phyloP scores from a whole-genome alignment of 2,113 vertebrate species.

The Myiopsitta monachus region DNA sequence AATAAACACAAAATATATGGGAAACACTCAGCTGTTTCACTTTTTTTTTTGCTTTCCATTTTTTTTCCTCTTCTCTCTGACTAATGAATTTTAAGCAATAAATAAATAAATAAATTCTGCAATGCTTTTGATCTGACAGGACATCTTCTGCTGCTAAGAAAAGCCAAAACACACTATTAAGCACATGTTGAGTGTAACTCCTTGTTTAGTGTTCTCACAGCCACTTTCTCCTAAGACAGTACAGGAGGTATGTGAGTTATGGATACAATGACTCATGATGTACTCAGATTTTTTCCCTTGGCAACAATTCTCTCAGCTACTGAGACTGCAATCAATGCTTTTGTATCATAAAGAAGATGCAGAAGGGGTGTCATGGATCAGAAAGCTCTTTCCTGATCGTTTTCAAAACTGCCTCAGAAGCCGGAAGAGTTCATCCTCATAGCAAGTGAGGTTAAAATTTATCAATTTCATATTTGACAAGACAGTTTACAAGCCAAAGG shows the following conservation, averaged over 20 bases:
- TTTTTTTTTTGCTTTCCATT: background rate
- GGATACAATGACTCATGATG: background rate
- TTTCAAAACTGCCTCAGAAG: background rate
- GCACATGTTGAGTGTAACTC: background rate
- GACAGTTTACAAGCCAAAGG: background rate
- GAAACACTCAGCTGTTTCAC: rapidly evolving
- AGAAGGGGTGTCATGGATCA: background rate
- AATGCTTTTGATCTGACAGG: background rate
- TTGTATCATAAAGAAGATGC: background rate
- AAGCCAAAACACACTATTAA: background rate
- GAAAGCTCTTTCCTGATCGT: background rate
- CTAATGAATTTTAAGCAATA: background rate
- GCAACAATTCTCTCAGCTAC: background rate
- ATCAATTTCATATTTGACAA: background rate
- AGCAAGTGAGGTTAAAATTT: background rate
- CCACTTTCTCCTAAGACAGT: background rate
- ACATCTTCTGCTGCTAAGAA: background rate
- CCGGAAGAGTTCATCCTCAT: background rate
- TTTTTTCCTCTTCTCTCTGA: background rate
- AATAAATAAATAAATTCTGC: background rate
- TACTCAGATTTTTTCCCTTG: background rate
- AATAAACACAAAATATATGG: background rate
- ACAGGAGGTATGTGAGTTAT: background rate
- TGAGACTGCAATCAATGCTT: background rate
- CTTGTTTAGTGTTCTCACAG: background rate